Base-by-base conservation (phyloP, 37 sponge, comb jelly and placozoan genomes). In the Axinella damicornis region DNA sequence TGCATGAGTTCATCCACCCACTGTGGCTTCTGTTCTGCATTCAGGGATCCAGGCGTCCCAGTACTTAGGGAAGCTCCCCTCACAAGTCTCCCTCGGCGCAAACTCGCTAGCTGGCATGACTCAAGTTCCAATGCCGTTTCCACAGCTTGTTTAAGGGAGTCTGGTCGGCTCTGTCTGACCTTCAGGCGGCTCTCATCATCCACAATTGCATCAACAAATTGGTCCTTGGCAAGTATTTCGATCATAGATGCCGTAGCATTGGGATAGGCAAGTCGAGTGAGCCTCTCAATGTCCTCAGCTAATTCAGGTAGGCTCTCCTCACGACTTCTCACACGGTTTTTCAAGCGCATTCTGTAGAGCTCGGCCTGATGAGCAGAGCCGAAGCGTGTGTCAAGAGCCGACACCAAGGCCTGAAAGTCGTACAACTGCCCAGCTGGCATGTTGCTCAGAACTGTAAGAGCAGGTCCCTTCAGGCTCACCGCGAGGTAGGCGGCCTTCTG, bases 291-390 rank as follows among this genome's bases (percentile, higher is more conserved):
- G 33, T 61, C 84, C 27, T 83, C 84, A 2, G 65, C 52, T 38
- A 64, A 35, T 20, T 73, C 84, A 4, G 84, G 33, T 11, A 83
- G 74, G 28, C 53, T 37, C 39, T 83, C 84, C 11, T 64, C 84
- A 4, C 55, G 17, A 2, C 37, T 46, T 2, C 66, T 64, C 1
- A 6, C 35, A 21, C 84, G 54, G n/a, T 52, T 27, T 54, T 41
- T 61, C 65, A 83, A 36, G 31, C 35, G 30, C 9, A 33, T 40
- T 5, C 84, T 17, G 36, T 39, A 30, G 6, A 83, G 74, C 19
- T 73, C 84, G 27, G 54, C 24, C 62, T 83, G 74, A 40, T 83
- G 74, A 13, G 65, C 75, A 13, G 56, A 4, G 19, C 84, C 84
- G 38, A 83, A 83, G 4, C 74, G 64, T 4, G 65, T 5, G 18